Conservation (phyloP, 2,113 vertebrate species). For the Hepsetus odoe region DNA sequence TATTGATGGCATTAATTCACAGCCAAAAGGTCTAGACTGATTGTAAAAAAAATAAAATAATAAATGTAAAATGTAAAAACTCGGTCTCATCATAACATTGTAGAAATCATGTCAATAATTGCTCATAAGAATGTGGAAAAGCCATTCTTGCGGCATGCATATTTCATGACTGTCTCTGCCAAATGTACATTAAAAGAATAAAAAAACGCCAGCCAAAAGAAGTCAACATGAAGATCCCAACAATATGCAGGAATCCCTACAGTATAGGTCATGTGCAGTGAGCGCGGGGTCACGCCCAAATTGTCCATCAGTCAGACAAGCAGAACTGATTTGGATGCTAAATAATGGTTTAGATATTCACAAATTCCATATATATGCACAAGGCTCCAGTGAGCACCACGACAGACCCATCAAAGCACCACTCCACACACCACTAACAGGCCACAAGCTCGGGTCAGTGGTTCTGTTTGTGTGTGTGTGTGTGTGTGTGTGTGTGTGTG, state of each 20-base stretch:
- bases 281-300: slow-evolving; percentile 92
- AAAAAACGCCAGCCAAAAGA: slow-evolving; percentile 70
- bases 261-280: slow-evolving; percentile 95
- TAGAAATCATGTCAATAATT: slow-evolving; percentile 78
- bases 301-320: slow-evolving; percentile 99
- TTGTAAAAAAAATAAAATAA: slow-evolving; percentile 2
- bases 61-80: slow-evolving; percentile 71
- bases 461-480: slow-evolving; percentile 7
- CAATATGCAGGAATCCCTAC: slow-evolving; percentile 94
- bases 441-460: slow-evolving; percentile 26
- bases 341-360: slow-evolving; percentile 96
- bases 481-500: too few species aligned
- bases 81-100: slow-evolving; percentile 73
- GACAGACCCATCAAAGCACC: slow-evolving; percentile 85
- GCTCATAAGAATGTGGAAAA: slow-evolving; percentile 79
- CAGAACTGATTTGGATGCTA: slow-evolving; percentile 99
- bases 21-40: slow-evolving; percentile 71
- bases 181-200: slow-evolving; percentile 78
- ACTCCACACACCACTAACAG: slow-evolving; percentile 69
- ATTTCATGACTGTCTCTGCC: slow-evolving; percentile 78
- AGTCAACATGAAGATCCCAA: slow-evolving; percentile 92
- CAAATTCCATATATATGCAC: slow-evolving; percentile 96
- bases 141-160: slow-evolving; percentile 77
- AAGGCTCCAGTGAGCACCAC: slow-evolving; percentile 95
- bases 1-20: slow-evolving; percentile 70